Evolutionary conservation across 1,140 invertebrate genomes (phyloP).

Genomic region (Drosophila lacertosa): DNA sequence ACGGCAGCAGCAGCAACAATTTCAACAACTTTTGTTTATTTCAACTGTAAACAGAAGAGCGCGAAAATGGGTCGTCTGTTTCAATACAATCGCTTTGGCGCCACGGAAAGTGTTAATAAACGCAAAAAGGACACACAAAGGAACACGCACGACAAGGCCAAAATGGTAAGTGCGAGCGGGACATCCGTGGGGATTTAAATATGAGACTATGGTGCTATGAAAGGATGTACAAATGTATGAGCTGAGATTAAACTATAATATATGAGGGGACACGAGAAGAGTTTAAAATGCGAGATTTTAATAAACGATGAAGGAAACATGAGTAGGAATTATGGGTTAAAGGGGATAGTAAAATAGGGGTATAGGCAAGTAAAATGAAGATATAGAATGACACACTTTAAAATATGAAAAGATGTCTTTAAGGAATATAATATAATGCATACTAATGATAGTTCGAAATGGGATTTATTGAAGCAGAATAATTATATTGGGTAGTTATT

Average conservation of each 20-base stretch:
- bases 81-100: conserved; percentile 79
- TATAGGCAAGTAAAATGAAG: no score
- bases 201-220: neutral
- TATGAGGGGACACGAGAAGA: neutral
- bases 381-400: no score
- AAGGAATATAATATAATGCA: no score
- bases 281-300: no score
- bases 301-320: no score
- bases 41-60: conserved; percentile 22
- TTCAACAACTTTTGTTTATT: conserved; percentile 32
- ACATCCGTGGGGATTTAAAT: neutral
- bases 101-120: conserved; percentile 62
- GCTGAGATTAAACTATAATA: neutral
- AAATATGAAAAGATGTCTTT: no score
- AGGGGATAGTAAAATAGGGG: no score
- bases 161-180: conserved; percentile 53
- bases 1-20: conserved; percentile 40
- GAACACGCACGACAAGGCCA: conserved; percentile 52
- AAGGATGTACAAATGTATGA: neutral
- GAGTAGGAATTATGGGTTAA: no score
- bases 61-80: conserved; percentile 77
- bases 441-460: no score
- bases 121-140: conserved; percentile 72
- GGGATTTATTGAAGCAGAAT: no score
- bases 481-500: no score